Evolutionary conservation across 2,888 invertebrate genomes (phyloP).

Genomic region (Mesopsocus fuscifrons): DNA sequence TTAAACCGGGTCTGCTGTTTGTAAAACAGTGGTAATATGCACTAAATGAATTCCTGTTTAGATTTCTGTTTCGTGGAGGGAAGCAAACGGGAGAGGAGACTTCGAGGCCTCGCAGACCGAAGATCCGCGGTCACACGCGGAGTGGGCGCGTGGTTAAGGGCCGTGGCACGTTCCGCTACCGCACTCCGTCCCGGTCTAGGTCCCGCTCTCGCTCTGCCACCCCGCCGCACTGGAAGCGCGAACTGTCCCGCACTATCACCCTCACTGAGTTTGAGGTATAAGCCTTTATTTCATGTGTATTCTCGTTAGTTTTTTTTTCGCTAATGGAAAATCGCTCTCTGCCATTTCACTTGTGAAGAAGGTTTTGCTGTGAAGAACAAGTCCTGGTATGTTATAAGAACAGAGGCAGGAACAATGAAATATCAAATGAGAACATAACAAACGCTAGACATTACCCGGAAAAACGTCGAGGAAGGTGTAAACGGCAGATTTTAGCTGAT

Average conservation of each 20-base stretch:
- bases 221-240: constrained; percentile 88
- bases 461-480: too few relatives aligned
- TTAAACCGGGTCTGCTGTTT: too few relatives aligned
- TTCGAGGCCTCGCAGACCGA: constrained; percentile 21
- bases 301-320: not conserved
- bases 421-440: too few relatives aligned
- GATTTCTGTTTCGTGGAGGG: constrained; percentile 25
- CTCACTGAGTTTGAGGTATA: constrained; percentile 55
- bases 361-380: too few relatives aligned
- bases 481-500: too few relatives aligned
- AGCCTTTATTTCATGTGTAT: constrained; percentile 9
- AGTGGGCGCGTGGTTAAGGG: constrained; percentile 82
- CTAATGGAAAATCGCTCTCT: not conserved
- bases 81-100: constrained; percentile 18
- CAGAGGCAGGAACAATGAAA: too few relatives aligned
- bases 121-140: constrained; percentile 27
- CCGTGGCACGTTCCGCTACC: constrained; percentile 72
- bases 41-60: too few relatives aligned
- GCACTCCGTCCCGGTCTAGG: constrained; percentile 53
- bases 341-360: too few relatives aligned
- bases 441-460: too few relatives aligned
- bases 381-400: too few relatives aligned
- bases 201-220: constrained; percentile 76
- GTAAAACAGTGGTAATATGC: too few relatives aligned
- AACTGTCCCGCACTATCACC: constrained; percentile 67